These are phyloP conservation scores for Heliconius erato DNA, from an alignment of 2,888 invertebrate genomes.

Conservation along the genomic window DNA sequence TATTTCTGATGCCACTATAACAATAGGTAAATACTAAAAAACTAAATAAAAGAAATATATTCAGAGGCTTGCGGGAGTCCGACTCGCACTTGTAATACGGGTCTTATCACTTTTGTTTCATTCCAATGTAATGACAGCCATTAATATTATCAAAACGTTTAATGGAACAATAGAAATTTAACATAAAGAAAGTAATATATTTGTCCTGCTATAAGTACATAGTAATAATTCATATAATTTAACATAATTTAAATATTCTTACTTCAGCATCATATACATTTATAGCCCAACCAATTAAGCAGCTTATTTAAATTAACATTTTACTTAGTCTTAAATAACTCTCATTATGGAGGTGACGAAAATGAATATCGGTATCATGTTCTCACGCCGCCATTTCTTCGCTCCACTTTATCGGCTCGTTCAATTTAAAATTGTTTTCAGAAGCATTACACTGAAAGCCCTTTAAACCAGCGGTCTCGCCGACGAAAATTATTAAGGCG, in stretches of 20 bases:
- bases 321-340: slow-evolving; percentile 29
- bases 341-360: slow-evolving; percentile 29
- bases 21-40: too few species aligned
- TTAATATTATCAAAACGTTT: not conserved
- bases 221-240: not conserved
- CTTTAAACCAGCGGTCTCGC: slow-evolving; percentile 32
- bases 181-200: not conserved
- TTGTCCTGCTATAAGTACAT: not conserved
- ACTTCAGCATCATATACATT: not conserved
- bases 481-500: slow-evolving; percentile 31
- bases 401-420: slow-evolving; percentile 43
- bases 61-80: too few species aligned
- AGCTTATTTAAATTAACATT: slow-evolving; percentile 11
- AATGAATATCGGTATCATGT: slow-evolving; percentile 40
- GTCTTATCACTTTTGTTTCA: not conserved
- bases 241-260: not conserved
- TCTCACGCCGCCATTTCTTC: slow-evolving; percentile 41
- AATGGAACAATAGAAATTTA: not conserved
- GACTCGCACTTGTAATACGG: not conserved
- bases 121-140: not conserved
- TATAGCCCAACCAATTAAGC: not conserved
- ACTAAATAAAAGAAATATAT: too few species aligned
- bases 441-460: slow-evolving; percentile 42
- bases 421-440: slow-evolving; percentile 45
- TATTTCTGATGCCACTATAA: not conserved